Evolutionary conservation across 2,888 invertebrate species (phyloP).

Genomic region (Choristoneura rosaceana): DNA sequence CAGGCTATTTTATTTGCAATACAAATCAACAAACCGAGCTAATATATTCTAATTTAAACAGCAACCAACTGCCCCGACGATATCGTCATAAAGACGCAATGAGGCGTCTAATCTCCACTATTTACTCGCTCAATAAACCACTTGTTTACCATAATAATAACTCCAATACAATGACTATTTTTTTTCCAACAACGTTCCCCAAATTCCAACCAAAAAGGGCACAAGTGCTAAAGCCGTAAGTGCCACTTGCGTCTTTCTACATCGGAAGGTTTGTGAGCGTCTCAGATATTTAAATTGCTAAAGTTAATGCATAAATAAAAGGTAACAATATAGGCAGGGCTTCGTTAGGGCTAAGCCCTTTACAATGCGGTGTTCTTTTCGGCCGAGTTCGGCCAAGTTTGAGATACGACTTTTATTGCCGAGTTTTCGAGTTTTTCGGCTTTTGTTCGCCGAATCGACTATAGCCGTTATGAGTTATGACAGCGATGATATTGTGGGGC

Average conservation of each 20-base stretch:
- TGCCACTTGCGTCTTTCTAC: neutral
- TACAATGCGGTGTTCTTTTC: slow-evolving; percentile 23
- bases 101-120: slow-evolving; percentile 40
- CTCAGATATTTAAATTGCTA: slow-evolving; percentile 75
- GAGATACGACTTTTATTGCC: neutral
- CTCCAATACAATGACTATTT: neutral
- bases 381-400: neutral
- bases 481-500: neutral
- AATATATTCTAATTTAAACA: slow-evolving; percentile 38
- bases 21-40: slow-evolving; percentile 19
- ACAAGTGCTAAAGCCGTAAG: neutral
- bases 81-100: slow-evolving; percentile 26
- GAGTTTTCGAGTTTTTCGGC: slow-evolving; percentile 4
- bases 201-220: neutral
- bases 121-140: slow-evolving; percentile 42
- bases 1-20: slow-evolving; percentile 23
- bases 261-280: slow-evolving; percentile 52
- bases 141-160: slow-evolving; percentile 44
- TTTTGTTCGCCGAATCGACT: slow-evolving; percentile 2
- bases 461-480: neutral
- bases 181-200: slow-evolving; percentile 53
- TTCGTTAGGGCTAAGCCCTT: slow-evolving; percentile 32
- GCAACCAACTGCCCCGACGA: slow-evolving; percentile 12
- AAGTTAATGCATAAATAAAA: slow-evolving; percentile 83
- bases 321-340: slow-evolving; percentile 71